Conservation (phyloP, 2,888 invertebrate genomes). For the Deroplatys truncata region DNA sequence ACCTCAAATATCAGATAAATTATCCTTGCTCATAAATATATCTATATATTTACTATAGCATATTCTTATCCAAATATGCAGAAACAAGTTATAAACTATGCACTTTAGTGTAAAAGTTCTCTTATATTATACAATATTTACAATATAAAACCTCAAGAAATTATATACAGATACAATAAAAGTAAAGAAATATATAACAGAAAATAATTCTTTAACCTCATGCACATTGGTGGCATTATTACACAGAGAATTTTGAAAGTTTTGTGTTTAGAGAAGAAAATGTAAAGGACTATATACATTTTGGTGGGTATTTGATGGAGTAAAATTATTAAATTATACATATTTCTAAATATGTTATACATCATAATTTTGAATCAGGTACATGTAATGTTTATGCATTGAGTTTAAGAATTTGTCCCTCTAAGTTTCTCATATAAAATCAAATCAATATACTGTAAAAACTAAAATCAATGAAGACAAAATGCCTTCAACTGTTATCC, state of each 20-base stretch:
- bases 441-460: not conserved
- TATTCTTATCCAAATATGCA: not conserved
- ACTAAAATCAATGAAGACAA: not conserved
- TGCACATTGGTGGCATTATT: not conserved
- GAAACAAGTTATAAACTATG: constrained; percentile 12
- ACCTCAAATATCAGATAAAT: not conserved
- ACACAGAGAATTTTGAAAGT: not conserved
- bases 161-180: not conserved
- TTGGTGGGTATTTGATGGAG: not conserved
- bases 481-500: not conserved
- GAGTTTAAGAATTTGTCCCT: not conserved
- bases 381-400: not conserved
- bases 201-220: not conserved
- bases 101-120: not conserved
- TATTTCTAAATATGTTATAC: not conserved
- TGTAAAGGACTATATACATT: not conserved
- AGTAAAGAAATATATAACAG: not conserved
- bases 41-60: not conserved
- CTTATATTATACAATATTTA: constrained; percentile 5
- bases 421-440: not conserved
- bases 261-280: not conserved
- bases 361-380: not conserved
- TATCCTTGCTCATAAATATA: not conserved
- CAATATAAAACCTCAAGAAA: constrained; percentile 12
- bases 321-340: not conserved